Conservation (phyloP, 2,888 invertebrate species). For the Pammene fasciana region DNA sequence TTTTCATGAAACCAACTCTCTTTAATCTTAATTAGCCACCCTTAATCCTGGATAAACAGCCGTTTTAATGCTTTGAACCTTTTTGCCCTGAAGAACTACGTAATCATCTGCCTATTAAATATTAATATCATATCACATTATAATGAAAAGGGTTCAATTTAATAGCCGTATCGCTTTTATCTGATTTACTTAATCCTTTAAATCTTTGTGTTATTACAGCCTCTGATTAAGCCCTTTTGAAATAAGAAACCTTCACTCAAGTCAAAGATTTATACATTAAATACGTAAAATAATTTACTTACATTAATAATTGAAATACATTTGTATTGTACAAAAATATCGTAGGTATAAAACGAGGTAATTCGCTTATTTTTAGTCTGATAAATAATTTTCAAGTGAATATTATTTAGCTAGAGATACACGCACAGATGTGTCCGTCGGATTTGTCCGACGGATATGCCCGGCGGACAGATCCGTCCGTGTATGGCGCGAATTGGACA, state of each 20-base stretch:
- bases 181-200: constrained; percentile 50
- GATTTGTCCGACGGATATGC: too few relatives aligned
- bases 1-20: constrained; percentile 15
- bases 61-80: constrained; percentile 58
- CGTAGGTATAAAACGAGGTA: too few relatives aligned
- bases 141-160: constrained; percentile 60
- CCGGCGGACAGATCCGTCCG: too few relatives aligned
- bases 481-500: too few relatives aligned
- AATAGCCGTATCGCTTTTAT: constrained; percentile 46
- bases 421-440: too few relatives aligned
- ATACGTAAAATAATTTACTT: background rate
- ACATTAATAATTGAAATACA: background rate
- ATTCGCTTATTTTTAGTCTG: too few relatives aligned
- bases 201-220: constrained; percentile 18
- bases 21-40: constrained; percentile 54
- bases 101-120: constrained; percentile 64
- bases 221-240: constrained; percentile 20
- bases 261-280: background rate
- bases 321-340: background rate
- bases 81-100: constrained; percentile 52
- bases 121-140: constrained; percentile 59
- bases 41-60: constrained; percentile 55
- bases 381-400: too few relatives aligned
- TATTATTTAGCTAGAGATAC: too few relatives aligned
- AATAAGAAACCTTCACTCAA: constrained; percentile 6